Evolutionary conservation across 2,888 invertebrate genomes (phyloP), one percentile per base, ranked within the genome.

Genomic region (Tortricodes alternella): DNA sequence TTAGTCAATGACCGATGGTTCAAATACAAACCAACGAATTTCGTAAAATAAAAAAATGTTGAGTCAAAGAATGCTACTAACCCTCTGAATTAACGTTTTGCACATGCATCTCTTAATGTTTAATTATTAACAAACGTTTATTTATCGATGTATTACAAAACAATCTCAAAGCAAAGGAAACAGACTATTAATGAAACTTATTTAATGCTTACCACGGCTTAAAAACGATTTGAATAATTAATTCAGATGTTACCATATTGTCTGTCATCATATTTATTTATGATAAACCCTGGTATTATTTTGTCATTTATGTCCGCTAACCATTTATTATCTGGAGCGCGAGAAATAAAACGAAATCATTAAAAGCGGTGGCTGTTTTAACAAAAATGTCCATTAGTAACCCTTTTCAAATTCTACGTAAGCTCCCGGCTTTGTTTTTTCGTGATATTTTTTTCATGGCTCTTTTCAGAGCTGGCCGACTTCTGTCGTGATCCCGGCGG

Each of bases 311-410:
- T 60, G 65, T 51, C 59, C 48, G 59, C 66, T 53, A 63, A 59
- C 63, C 65, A 67, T 71, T 76, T 65, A 71, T 70, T 69, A 66
- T 64, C 60, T 66, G 46, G 62, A 60, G 59, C 73, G 70, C 64
- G 65, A 62, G 73, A 73, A 78, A 59, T 50, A 60, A 56, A 59
- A 59, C 60, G 58, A 38, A 61, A 62, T 58, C 73, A 75, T 78
- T 76, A 75, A 68, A 53, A 71, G 63, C 68, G 68, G 68, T 69
- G 70, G 71, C 73, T 72, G 67, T 76, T 76, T 78, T 60, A 58
- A 75, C 78, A 79, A 78, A 79, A 81, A 78, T 77, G 77, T 75
- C 77, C 73, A 78, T 83, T 76, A 78, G 71, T 65, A 70, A 80
- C 80, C 83, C 79, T 78, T 70, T 70, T 81, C 80, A 81, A 83